phyloP scores from a whole-genome alignment of 30 jellyfish, hydroid and myxozoan genomes.

The Pseudorhiza aurosa region DNA sequence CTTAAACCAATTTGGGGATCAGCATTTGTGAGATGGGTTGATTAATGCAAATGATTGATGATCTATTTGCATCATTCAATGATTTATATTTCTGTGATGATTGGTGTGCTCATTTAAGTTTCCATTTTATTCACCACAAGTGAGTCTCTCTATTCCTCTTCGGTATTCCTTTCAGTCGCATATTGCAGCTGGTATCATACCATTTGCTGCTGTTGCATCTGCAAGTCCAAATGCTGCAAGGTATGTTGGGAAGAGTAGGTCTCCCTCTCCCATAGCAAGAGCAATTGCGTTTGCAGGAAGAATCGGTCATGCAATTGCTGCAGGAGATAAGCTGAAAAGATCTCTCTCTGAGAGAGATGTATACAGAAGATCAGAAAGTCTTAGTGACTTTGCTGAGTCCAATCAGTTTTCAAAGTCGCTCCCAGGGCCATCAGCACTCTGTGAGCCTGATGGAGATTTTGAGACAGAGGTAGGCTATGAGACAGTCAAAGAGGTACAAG shows the following conservation, averaged over 20 bases:
- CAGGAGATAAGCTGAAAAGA: conserved; percentile 39
- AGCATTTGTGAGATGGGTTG: too few relatives aligned
- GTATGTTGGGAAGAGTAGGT: conserved; percentile 46
- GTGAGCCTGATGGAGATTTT: conserved; percentile 23
- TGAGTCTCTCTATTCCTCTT: too few relatives aligned
- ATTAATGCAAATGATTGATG: too few relatives aligned
- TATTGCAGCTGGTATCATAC: conserved; percentile 71
- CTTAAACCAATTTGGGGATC: too few relatives aligned
- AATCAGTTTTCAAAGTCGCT: conserved; percentile 35
- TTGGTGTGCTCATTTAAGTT: too few relatives aligned
- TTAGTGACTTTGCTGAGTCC: background rate
- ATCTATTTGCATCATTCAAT: too few relatives aligned
- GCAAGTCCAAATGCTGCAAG: conserved; percentile 77
- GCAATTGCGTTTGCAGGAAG: conserved; percentile 67
- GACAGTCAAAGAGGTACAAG: conserved; percentile 10
- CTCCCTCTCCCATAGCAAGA: conserved; percentile 88
- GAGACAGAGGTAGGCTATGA: conserved; percentile 56
- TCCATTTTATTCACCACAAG: too few relatives aligned
- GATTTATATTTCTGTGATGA: too few relatives aligned
- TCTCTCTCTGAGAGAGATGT: conserved; percentile 60
- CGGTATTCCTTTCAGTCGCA: conserved; percentile 52
- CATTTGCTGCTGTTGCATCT: conserved; percentile 80
- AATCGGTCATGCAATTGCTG: conserved; percentile 73
- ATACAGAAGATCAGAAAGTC: background rate
- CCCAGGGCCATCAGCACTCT: conserved; percentile 61